Percentiles rank a stretch among this genome's conserved stretches.
These are phyloP conservation scores for Spongilla lacustris DNA, from an alignment of 37 sponge, comb jelly and placozoan species.

Conservation along the genomic window DNA sequence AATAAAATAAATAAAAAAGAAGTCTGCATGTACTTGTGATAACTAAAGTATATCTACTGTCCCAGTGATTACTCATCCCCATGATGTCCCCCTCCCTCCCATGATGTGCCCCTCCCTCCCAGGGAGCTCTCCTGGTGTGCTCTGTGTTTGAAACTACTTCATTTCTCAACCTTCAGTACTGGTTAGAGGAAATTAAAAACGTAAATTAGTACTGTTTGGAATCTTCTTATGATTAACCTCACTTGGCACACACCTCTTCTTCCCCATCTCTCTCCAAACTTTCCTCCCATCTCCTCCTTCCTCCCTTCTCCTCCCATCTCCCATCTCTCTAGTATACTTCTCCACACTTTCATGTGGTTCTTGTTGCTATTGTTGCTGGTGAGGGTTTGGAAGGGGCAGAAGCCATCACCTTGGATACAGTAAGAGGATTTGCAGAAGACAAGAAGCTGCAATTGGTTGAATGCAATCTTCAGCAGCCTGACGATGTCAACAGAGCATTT, in stretches of 20 bases:
- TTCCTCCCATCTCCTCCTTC: not conserved
- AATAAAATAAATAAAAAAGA: too few relatives aligned
- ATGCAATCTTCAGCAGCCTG: slow-evolving; percentile 7
- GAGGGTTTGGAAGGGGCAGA: not conserved
- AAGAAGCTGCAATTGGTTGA: slow-evolving; percentile 37
- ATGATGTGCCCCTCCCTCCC: not conserved
- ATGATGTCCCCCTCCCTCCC: too few relatives aligned
- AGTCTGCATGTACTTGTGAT: too few relatives aligned
- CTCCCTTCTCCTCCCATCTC: not conserved
- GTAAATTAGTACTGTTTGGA: slow-evolving; percentile 14
- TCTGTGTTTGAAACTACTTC: slow-evolving; percentile 30
- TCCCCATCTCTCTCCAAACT: slow-evolving; percentile 8
- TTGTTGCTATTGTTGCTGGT: slow-evolving; percentile 38
- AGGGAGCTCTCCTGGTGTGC: slow-evolving; percentile 75
- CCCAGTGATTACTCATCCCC: too few relatives aligned
- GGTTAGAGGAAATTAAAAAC: slow-evolving; percentile 73
- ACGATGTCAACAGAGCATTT: slow-evolving; percentile 31
- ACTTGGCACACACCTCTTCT: slow-evolving; percentile 35
- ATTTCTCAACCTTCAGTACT: slow-evolving; percentile 55
- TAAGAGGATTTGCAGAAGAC: slow-evolving; percentile 51
- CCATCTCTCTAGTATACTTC: slow-evolving; percentile 68
- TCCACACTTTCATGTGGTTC: slow-evolving; percentile 32
- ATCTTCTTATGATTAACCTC: too few relatives aligned
- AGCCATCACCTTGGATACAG: slow-evolving; percentile 35
- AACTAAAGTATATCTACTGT: too few relatives aligned